phyloP scores from a whole-genome alignment of 2,888 invertebrate species.

The Drosophila mulleri region DNA sequence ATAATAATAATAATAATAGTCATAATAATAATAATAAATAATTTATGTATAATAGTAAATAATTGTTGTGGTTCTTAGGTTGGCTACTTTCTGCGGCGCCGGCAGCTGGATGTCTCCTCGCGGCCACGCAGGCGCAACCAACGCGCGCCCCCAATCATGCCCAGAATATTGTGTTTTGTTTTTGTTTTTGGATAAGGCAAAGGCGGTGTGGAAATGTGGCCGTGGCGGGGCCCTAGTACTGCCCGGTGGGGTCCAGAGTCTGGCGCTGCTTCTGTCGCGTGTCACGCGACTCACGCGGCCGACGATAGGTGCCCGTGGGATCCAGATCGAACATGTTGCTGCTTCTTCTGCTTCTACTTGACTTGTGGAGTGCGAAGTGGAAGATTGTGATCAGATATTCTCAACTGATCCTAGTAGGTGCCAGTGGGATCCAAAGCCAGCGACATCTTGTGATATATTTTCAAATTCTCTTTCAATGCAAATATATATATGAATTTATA shows the following conservation, averaged over 20 bases:
- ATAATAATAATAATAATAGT: conserved; percentile 59
- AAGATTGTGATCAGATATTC: neutral
- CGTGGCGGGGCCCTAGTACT: conserved; percentile 73
- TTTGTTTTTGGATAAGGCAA: conserved; percentile 70
- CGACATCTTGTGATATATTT: conserved; percentile 74
- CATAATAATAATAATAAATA: conserved; percentile 65
- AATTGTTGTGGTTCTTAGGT: conserved; percentile 16
- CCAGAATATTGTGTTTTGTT: conserved; percentile 43
- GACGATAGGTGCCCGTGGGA: conserved; percentile 84
- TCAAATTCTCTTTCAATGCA: neutral
- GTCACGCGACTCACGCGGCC: conserved; percentile 75
- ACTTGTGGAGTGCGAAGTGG: neutral
- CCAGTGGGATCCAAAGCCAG: conserved; percentile 84
- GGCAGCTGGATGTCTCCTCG: conserved; percentile 85
- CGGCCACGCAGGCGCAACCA: conserved; percentile 85
- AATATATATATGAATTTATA: neutral
- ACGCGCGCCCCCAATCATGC: conserved; percentile 77
- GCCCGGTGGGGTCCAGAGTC: conserved; percentile 84
- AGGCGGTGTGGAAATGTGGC: conserved; percentile 52
- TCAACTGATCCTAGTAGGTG: conserved; percentile 74
- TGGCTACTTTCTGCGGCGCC: conserved; percentile 83
- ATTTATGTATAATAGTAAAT: conserved; percentile 54
- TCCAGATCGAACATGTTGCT: conserved; percentile 77
- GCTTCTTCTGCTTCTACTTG: neutral
- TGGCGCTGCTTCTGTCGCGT: conserved; percentile 68